Base-by-base conservation (phyloP, 92 coral and sea anemone genomes). In the Actinernus sp. region DNA sequence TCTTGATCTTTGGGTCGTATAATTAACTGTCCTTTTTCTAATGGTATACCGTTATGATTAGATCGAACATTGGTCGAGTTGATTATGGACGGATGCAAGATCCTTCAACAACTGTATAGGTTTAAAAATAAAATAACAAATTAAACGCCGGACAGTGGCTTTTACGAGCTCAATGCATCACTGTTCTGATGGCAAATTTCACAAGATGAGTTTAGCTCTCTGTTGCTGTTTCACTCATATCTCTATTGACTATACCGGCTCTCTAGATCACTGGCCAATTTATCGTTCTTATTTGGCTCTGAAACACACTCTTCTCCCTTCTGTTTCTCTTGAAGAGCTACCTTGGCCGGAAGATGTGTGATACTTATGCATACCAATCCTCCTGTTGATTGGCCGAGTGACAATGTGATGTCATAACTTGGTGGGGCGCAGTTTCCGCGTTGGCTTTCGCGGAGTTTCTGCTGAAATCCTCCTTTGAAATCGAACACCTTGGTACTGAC, bases 401-500 rank as follows among this genome's bases (percentile, higher is more conserved):
- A 65, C 37, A 84, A 71, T 30, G 86, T 84, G 64, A 84, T 68
- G 28, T 84, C 90, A 63, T 78, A 55, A 0, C 67, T 50, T 13
- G 90, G 90, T 25, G 50, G 43, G 4, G 76, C 86, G 22, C 90
- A 54, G 29, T 54, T 54, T 4, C 90, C 90, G 6, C 22, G 61
- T 22, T 62, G 28, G 68, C 75, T 62, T 46, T 54, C 55, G 29
- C 45, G 54, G 1, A 84, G 86, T 18, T 49, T 58, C 0, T 74
- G 85, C 26, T 74, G 61, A 28, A 77, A 84, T 19, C 30, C 40
- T 3, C 80, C 82, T n/a, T 48, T 53, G 57, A 86, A 84, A 41
- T 85, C 91, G 37, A 89, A 85, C 41, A 89, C 96, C 65, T 89
- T 85, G 53, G 88, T 85, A 34, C 82, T 76, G 45, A 51, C 60